These are phyloP conservation scores for Meloidogyne chitwoodi DNA, from an alignment of 1,140 invertebrate genomes.

Conservation along the genomic window DNA sequence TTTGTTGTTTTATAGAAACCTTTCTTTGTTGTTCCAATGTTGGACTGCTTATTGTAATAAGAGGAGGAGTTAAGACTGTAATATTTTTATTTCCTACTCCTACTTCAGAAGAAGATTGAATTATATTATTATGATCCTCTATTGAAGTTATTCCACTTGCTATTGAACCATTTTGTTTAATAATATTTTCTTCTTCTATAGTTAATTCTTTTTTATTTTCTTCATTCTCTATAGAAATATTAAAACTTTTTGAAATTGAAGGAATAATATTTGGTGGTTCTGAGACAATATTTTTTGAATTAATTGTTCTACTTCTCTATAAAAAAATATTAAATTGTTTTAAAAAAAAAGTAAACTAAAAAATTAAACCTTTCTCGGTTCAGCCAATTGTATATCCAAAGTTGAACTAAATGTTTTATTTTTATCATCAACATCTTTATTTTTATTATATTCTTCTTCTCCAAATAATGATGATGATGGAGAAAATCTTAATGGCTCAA, in stretches of 20 bases:
- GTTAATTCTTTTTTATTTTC: neutral
- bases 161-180: slow-evolving; percentile 5
- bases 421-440: neutral
- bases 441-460: neutral
- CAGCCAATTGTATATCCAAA: neutral
- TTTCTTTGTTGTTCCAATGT: neutral
- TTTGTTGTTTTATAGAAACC: neutral
- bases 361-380: neutral
- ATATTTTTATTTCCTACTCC: neutral
- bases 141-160: neutral
- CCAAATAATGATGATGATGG: neutral
- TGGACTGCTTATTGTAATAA: slow-evolving; percentile 13
- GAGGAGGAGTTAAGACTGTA: slow-evolving; percentile 4
- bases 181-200: neutral
- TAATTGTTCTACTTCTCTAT: neutral
- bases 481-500: neutral
- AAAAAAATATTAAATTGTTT: neutral
- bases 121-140: neutral
- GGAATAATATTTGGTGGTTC: neutral
- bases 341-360: neutral
- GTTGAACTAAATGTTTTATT: neutral
- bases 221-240: neutral
- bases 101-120: neutral
- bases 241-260: neutral
- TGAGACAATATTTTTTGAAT: neutral